A percentile compares a stretch with the other conserved stretches of the same genome.
These are phyloP conservation scores for Carassius gibelio DNA, from an alignment of 2,113 vertebrate genomes.

Conservation along the genomic window DNA sequence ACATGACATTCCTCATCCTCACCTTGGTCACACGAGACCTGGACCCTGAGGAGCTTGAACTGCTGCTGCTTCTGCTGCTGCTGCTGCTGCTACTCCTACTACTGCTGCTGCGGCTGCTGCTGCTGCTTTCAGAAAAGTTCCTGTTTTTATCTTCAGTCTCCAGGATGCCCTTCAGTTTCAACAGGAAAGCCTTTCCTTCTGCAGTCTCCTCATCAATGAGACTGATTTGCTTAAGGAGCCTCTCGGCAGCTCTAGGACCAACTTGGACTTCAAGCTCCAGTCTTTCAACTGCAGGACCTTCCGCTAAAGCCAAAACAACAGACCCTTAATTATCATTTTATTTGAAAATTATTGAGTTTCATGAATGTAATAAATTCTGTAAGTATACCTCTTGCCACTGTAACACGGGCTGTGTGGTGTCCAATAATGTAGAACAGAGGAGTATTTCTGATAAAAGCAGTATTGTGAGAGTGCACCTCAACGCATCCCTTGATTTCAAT, in stretches of 20 bases:
- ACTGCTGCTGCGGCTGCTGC: conserved; percentile 41
- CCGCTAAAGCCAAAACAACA: no score
- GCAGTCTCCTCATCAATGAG: conserved; percentile 58
- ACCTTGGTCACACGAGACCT: no score
- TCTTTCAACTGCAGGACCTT: no score
- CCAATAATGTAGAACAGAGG: no score
- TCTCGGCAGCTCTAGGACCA: conserved; percentile 75
- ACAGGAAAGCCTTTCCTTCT: conserved; percentile 60
- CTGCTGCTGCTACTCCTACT: neutral
- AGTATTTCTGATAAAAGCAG: no score
- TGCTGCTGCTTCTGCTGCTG: conserved; percentile 19
- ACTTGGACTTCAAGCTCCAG: conserved; percentile 76
- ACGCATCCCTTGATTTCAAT: conserved; percentile 74
- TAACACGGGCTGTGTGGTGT: no score
- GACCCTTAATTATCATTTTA: no score
- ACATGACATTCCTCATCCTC: no score
- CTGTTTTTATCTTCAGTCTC: conserved; percentile 54
- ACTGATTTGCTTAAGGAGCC: conserved; percentile 69
- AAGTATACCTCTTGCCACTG: no score
- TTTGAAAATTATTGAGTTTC: no score
- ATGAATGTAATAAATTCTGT: no score
- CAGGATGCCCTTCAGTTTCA: conserved; percentile 78
- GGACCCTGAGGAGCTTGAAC: no score
- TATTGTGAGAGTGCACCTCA: conserved; percentile 67
- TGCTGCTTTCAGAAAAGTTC: conserved; percentile 29